A percentile compares a stretch with the other conserved stretches of the same genome.
phyloP scores from a whole-genome alignment of 2,113 vertebrate species.

The Tetraodon nigroviridis region DNA sequence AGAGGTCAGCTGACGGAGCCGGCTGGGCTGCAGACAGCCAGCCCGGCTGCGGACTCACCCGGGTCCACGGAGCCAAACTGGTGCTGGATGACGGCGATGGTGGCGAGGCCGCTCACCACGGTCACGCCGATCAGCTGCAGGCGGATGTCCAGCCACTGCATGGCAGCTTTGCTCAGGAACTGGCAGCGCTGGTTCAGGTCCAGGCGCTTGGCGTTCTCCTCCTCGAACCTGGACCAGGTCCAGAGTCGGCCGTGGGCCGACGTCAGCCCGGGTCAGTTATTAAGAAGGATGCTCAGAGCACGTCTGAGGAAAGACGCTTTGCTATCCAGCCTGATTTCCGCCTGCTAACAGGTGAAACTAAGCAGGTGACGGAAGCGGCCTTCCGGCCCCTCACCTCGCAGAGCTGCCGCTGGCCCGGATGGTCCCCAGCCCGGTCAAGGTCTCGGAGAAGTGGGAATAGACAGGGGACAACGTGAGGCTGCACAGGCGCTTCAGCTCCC shows the following conservation, averaged over 20 bases:
- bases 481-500: conserved; percentile 89
- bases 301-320: no score
- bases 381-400: conserved; percentile 72
- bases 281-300: no score
- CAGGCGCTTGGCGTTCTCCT: conserved; percentile 80
- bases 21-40: background rate
- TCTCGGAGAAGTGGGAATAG: conserved; percentile 95
- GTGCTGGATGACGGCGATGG: conserved; percentile 86
- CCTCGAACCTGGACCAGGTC: conserved; percentile 78
- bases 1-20: no score
- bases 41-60: conserved; percentile 67
- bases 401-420: conserved; percentile 81
- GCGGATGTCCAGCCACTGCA: conserved; percentile 93
- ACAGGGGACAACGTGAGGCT: conserved; percentile 90
- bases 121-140: conserved; percentile 91
- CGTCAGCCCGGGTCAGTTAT: background rate
- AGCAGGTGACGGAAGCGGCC: no score
- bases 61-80: conserved; percentile 79
- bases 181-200: conserved; percentile 92
- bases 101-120: conserved; percentile 81
- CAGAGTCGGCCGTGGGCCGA: background rate
- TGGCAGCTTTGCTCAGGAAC: conserved; percentile 82
- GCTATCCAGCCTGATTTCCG: no score
- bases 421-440: conserved; percentile 82
- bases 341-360: no score